Percentiles rank a stretch among this genome's conserved stretches.
Evolutionary conservation across 92 coral and sea anemone species (phyloP).

Genomic region (Zoanthus sansibaricus): DNA sequence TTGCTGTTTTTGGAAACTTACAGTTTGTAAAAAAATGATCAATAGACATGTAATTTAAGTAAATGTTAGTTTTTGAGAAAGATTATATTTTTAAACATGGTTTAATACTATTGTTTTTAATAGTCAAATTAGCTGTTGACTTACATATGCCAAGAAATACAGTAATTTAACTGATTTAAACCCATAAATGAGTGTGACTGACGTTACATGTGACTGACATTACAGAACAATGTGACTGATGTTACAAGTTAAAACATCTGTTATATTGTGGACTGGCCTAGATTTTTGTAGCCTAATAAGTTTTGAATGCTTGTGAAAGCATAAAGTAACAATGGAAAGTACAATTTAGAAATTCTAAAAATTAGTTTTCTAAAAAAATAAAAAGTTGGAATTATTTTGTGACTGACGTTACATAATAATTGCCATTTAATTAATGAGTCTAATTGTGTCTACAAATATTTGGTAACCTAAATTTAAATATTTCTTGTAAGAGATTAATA

Average conservation of each 20-base stretch:
- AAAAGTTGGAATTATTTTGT: conserved; percentile 34
- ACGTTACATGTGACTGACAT: no score
- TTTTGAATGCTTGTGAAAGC: conserved; percentile 13
- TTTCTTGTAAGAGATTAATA: conserved; percentile 27
- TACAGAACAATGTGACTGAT: no score
- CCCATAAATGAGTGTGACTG: no score
- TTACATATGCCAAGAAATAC: no score
- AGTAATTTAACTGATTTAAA: no score
- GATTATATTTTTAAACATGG: conserved; percentile 8
- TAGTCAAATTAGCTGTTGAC: no score
- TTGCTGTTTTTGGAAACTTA: conserved; percentile 4
- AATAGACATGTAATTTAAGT: not conserved
- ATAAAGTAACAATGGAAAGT: conserved; percentile 37
- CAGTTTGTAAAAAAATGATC: not conserved
- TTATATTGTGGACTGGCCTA: no score
- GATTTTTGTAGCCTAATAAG: no score
- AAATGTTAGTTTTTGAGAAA: conserved; percentile 1
- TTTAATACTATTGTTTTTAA: not conserved
- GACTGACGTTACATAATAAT: conserved; percentile 35
- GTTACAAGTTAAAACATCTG: no score
- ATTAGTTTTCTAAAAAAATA: conserved; percentile 29
- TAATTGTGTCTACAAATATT: conserved; percentile 15
- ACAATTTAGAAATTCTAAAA: conserved; percentile 37
- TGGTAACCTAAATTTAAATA: conserved; percentile 22
- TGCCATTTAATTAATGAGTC: conserved; percentile 16